Evolutionary conservation across 2,797 vertebrate species (phyloP), one percentile per base, ranked within the genome.

Genomic region (Myotis myotis): DNA sequence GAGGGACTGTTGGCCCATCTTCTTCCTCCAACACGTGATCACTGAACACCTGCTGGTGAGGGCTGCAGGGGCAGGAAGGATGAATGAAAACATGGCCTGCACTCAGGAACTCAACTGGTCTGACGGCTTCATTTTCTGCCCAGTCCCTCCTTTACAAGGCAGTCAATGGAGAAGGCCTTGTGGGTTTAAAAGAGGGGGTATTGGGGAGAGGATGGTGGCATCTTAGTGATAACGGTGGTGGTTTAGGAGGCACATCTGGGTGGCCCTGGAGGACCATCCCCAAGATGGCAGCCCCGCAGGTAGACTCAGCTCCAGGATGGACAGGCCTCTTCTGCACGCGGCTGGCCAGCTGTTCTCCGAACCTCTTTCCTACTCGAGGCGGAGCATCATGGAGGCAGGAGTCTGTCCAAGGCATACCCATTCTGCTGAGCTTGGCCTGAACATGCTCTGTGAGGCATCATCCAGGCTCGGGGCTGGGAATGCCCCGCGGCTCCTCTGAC

Each of bases 321-420:
- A 36, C 68, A 74, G n/a, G 15, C 22, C 7, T 49, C n/a, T 28
- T 66, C 66, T 30, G 53, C 51, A 53, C 10, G 4, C 1, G 6
- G 2, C 28, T 44, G 53, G 80, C 4, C 1, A 51, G 10, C 71
- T 28, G 0, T 8, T 75, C 41, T 47, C 15, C 2, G 66, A 23
- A 19, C 28, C 22, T 25, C 38, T 87, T 74, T 53, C 38, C 30
- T 30, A 6, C 7, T 19, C 0, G 0, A 51, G 33, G 6, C 23
- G 13, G 47, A 28, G 10, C 6, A 0, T 0, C 0, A 16, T 1
- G 22, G n/a, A 64, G 9, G 15, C 10, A 11, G 2, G 22, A 47
- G 5, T 30, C 74, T 53, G 28, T 23, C 49, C 33, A 4, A 2
- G 9, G 70, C 2, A 10, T n/a, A 6, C 4, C 30, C 30, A 3